Percentiles rank a stretch among this genome's conserved stretches.
Conservation (phyloP, 2,797 vertebrate species). For the Propithecus perrieri region DNA sequence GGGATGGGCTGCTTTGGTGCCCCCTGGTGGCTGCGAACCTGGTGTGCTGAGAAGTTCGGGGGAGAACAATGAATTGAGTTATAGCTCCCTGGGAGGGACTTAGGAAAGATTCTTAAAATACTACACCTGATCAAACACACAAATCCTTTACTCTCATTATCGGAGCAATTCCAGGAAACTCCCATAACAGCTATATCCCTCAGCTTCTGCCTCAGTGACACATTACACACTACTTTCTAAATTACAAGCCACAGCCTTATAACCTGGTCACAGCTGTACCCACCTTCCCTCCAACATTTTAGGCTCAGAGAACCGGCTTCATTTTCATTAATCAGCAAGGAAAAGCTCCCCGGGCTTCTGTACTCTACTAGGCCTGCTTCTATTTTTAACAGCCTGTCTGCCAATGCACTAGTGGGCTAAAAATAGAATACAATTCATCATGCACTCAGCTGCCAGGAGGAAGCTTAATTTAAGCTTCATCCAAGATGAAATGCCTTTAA, state of each 20-base stretch:
- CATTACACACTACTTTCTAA: background rate
- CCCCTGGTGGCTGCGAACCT: background rate
- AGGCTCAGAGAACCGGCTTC: constrained; percentile 45
- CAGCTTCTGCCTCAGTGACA: background rate
- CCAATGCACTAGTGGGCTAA: constrained; percentile 82
- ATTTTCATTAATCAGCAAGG: constrained; percentile 68
- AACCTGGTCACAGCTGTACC: background rate
- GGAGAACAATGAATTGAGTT: background rate
- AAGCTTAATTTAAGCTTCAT: constrained; percentile 79
- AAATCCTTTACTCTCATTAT: background rate
- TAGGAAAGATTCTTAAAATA: background rate
- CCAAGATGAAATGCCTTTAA: constrained; percentile 80
- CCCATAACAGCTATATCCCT: background rate
- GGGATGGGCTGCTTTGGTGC: background rate
- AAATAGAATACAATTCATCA: constrained; percentile 85
- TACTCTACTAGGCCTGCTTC: constrained; percentile 63
- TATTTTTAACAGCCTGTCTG: constrained; percentile 82
- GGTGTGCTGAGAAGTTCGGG: background rate
- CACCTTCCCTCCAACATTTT: constrained; percentile 50
- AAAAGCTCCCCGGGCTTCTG: constrained; percentile 64
- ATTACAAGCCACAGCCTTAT: background rate
- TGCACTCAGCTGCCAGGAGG: constrained; percentile 68
- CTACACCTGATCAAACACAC: background rate
- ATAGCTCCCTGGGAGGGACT: background rate
- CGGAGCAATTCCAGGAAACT: background rate